These are phyloP conservation scores for Drosophila mulleri DNA, from an alignment of 2,888 invertebrate species.

Conservation along the genomic window DNA sequence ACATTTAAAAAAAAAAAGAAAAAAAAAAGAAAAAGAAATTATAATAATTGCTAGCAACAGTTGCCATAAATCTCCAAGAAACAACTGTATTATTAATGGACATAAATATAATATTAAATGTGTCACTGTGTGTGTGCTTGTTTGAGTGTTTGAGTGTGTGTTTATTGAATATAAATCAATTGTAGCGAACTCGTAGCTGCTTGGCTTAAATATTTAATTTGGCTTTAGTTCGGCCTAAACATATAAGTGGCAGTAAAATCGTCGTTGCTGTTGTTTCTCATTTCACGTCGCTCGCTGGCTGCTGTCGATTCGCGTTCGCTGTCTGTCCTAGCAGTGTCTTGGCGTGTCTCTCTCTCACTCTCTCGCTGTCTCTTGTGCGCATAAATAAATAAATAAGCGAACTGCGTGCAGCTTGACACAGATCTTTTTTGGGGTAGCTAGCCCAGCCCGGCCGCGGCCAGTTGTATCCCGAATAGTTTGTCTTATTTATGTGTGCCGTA, in stretches of 20 bases:
- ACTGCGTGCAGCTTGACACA: conserved; percentile 44
- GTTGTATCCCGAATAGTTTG: conserved; percentile 10
- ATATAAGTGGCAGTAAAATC: conserved; percentile 68
- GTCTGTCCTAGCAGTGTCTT: too few relatives aligned
- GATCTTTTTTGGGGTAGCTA: conserved; percentile 6
- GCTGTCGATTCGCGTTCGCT: conserved; percentile 7
- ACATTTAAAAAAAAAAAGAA: not conserved
- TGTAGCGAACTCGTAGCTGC: conserved; percentile 42
- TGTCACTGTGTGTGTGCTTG: not conserved
- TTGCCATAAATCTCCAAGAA: conserved; percentile 23
- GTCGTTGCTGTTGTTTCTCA: not conserved
- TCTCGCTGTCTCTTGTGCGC: conserved; percentile 7
- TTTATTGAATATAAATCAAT: conserved; percentile 66
- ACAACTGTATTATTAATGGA: conserved; percentile 30
- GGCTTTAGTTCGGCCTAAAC: conserved; percentile 46
- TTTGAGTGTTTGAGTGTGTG: not conserved
- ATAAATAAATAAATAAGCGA: conserved; percentile 58
- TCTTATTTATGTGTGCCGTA: conserved; percentile 50
- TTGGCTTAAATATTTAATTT: conserved; percentile 75
- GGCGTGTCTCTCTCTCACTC: not conserved
- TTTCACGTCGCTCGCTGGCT: too few relatives aligned
- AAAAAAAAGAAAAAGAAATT: not conserved
- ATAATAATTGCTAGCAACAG: conserved; percentile 7
- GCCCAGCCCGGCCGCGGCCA: too few relatives aligned
- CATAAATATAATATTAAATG: conserved; percentile 1